These are phyloP conservation scores for Battus philenor DNA, from an alignment of 1,140 invertebrate genomes.

Conservation along the genomic window DNA sequence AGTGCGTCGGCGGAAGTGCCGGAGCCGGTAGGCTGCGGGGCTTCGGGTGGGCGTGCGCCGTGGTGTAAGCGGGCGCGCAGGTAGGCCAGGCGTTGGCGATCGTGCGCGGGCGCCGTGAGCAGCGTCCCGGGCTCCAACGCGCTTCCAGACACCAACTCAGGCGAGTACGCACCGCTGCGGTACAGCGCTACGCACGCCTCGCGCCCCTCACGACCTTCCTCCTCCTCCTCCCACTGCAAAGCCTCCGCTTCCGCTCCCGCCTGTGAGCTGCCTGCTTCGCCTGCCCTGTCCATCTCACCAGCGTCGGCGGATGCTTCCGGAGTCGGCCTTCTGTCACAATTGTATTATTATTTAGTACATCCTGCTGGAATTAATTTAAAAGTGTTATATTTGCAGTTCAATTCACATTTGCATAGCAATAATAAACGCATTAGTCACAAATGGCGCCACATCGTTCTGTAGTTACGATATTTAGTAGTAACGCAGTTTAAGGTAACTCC, in stretches of 20 bases:
- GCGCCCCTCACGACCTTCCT: conserved; percentile 46
- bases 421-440: no score
- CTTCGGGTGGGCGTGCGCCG: background rate
- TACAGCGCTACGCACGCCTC: conserved; percentile 78
- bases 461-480: no score
- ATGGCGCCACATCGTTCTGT: no score
- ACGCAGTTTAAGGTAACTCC: no score
- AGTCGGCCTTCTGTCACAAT: no score
- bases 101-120: conserved; percentile 87
- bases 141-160: conserved; percentile 80
- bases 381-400: no score
- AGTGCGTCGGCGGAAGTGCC: conserved; percentile 78
- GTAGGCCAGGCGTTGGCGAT: conserved; percentile 85
- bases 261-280: conserved; percentile 6
- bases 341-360: no score
- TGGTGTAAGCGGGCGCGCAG: conserved; percentile 77
- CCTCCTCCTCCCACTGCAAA: conserved; percentile 43
- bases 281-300: conserved; percentile 5
- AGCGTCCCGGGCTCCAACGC: conserved; percentile 90
- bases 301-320: no score
- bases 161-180: conserved; percentile 89
- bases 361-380: no score
- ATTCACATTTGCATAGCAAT: no score
- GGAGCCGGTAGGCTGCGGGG: conserved; percentile 37
- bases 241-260: conserved; percentile 17